phyloP scores from a whole-genome alignment of 2,113 vertebrate species.

The Tetraodon nigroviridis region DNA sequence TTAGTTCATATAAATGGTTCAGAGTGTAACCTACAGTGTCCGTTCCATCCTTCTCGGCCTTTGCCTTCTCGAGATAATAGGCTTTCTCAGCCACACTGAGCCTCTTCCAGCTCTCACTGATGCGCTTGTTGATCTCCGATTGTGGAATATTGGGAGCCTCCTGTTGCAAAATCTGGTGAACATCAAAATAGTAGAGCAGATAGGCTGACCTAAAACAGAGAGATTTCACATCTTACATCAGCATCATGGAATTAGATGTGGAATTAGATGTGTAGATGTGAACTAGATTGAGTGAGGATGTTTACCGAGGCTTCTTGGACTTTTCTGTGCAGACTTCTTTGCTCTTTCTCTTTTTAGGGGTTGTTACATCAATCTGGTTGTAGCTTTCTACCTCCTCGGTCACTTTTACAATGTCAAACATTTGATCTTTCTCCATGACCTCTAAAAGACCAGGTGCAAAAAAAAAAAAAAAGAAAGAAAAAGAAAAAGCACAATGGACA shows the following conservation, averaged over 20 bases:
- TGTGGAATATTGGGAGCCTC: slow-evolving; percentile 90
- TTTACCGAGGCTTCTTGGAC: slow-evolving; percentile 89
- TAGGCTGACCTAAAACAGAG: slow-evolving; percentile 84
- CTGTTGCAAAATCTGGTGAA: slow-evolving; percentile 91
- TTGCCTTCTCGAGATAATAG: slow-evolving; percentile 92
- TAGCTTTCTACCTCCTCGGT: slow-evolving; percentile 87
- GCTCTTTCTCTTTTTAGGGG: slow-evolving; percentile 86
- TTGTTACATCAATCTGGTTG: slow-evolving; percentile 73
- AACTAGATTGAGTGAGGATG: neutral
- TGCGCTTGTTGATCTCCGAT: slow-evolving; percentile 97
- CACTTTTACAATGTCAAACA: slow-evolving; percentile 85
- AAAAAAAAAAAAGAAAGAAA: neutral
- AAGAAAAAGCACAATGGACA: neutral
- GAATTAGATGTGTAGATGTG: too few species aligned
- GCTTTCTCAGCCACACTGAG: slow-evolving; percentile 93
- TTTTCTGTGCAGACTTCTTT: slow-evolving; percentile 82
- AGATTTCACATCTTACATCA: slow-evolving; percentile 5
- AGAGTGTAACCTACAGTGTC: slow-evolving; percentile 77
- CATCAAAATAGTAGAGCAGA: slow-evolving; percentile 95
- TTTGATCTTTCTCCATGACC: slow-evolving; percentile 76
- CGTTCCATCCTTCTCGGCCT: slow-evolving; percentile 87
- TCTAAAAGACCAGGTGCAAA: slow-evolving; percentile 10
- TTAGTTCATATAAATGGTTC: neutral
- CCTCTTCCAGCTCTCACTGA: slow-evolving; percentile 95
- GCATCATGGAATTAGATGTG: neutral